These are phyloP conservation scores for Anabacerthia variegaticeps DNA, from an alignment of 2,797 vertebrate species.

Conservation along the genomic window DNA sequence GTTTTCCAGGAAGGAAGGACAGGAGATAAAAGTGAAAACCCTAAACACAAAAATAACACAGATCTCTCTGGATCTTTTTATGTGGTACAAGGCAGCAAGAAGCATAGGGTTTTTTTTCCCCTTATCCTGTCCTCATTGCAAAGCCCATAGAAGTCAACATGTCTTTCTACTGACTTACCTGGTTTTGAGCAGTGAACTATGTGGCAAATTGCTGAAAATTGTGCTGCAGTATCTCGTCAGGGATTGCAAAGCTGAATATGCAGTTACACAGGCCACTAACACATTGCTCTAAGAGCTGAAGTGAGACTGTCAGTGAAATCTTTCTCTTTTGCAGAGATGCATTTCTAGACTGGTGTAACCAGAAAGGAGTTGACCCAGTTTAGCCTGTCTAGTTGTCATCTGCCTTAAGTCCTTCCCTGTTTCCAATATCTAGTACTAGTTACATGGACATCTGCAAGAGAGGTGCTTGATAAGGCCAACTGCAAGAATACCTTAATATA, in stretches of 20 bases:
- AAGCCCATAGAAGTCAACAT: rapidly evolving
- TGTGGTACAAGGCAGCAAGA: background rate
- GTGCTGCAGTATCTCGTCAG: background rate
- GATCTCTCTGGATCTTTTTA: background rate
- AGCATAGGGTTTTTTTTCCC: background rate
- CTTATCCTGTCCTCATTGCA: background rate
- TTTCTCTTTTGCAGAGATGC: background rate
- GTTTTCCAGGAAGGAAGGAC: background rate
- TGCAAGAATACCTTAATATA: background rate
- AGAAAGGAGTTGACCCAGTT: background rate
- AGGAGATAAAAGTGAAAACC: background rate
- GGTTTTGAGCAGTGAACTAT: background rate
- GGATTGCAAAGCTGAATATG: background rate
- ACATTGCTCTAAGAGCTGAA: background rate
- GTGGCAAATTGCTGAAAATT: background rate
- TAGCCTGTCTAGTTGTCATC: background rate
- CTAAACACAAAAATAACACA: background rate
- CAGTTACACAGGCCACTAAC: background rate
- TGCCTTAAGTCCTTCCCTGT: background rate
- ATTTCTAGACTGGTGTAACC: background rate
- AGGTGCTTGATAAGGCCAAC: background rate
- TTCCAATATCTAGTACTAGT: background rate
- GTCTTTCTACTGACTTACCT: background rate
- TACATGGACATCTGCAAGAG: background rate
- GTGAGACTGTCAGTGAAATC: background rate